A percentile compares a stretch with the other conserved stretches of the same genome.
Evolutionary conservation across 2,113 vertebrate species (phyloP).

Genomic region (Prinia subflava): DNA sequence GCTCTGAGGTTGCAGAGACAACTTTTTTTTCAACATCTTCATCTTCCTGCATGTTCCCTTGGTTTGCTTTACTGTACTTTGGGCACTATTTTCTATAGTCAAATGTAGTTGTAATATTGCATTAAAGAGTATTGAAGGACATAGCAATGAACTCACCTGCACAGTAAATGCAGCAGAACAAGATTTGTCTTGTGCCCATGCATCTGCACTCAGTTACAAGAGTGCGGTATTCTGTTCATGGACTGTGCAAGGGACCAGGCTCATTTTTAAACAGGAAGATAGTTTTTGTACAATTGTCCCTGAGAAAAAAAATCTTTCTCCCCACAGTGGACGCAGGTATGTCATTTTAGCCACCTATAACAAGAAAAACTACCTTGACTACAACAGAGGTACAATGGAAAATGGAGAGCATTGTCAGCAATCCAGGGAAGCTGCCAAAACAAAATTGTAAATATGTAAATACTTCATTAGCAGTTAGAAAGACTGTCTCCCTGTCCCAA

Average conservation of each 20-base stretch:
- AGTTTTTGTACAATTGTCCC: neutral
- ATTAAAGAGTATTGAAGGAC: neutral
- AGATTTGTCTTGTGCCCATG: accelerated
- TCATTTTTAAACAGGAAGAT: neutral
- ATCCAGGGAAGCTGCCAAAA: neutral
- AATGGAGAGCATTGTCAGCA: neutral
- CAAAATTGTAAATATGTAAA: neutral
- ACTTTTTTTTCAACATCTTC: neutral
- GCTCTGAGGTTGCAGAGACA: neutral
- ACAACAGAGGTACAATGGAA: neutral
- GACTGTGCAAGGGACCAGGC: accelerated
- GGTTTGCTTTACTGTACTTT: neutral
- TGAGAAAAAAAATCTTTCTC: neutral
- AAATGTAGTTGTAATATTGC: neutral
- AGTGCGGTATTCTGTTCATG: accelerated
- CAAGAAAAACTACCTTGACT: neutral
- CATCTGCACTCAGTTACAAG: neutral
- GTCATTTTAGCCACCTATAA: neutral
- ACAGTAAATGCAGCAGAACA: neutral
- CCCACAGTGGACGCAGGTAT: accelerated
- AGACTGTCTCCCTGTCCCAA: accelerated
- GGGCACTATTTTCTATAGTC: neutral
- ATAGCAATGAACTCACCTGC: neutral
- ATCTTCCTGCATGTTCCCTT: neutral
- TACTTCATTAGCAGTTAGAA: neutral